phyloP scores from a whole-genome alignment of 1,140 invertebrate genomes.

The Phenacoccus solenopsis region DNA sequence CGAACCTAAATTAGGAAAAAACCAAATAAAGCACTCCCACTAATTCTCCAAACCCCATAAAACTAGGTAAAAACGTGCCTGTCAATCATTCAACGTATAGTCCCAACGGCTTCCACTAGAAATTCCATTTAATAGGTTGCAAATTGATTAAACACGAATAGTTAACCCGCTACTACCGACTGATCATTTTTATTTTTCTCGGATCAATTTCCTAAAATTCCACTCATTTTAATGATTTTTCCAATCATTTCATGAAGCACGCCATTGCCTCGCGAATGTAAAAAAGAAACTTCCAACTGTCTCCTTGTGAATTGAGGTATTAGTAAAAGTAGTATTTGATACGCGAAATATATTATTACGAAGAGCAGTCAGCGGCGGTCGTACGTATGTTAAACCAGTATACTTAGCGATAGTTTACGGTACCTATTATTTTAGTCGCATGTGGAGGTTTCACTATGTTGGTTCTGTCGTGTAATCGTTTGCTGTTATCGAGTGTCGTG shows the following conservation, averaged over 20 bases:
- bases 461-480: background rate
- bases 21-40: too few species aligned
- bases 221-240: background rate
- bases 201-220: background rate
- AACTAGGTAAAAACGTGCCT: background rate
- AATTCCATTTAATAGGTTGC: too few species aligned
- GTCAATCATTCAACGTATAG: background rate
- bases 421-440: background rate
- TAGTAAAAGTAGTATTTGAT: background rate
- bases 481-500: background rate
- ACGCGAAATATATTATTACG: too few species aligned
- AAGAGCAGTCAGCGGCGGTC: background rate
- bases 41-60: too few species aligned
- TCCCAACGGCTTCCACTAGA: background rate
- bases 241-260: background rate
- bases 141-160: conserved; percentile 3
- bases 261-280: too few species aligned
- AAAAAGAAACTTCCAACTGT: background rate
- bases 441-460: background rate
- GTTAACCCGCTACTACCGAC: background rate
- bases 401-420: background rate
- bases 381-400: background rate
- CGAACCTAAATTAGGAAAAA: too few species aligned
- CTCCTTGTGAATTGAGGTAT: too few species aligned
- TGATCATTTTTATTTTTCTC: background rate